These are phyloP conservation scores for Luidia sarsii DNA, from an alignment of 53 echinoderm and acorn worm species.

Conservation along the genomic window DNA sequence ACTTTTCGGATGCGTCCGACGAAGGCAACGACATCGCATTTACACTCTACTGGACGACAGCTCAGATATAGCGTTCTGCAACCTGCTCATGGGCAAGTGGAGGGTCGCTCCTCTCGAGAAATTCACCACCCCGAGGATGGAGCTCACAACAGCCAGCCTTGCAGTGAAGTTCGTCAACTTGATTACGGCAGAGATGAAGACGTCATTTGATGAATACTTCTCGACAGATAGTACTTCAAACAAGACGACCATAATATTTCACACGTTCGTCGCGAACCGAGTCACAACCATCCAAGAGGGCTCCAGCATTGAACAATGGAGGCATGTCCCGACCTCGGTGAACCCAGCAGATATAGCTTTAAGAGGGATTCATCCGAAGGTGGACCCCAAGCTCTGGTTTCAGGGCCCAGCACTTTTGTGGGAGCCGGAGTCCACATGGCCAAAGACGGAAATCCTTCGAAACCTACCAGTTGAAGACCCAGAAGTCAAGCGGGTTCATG, in stretches of 20 bases:
- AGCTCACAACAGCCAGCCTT: slow-evolving; percentile 50
- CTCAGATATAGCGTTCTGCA: slow-evolving; percentile 22
- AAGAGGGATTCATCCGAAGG: slow-evolving; percentile 24
- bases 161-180: slow-evolving; percentile 28
- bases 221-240: slow-evolving; percentile 14
- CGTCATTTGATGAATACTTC: not conserved
- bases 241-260: not conserved
- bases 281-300: slow-evolving; percentile 14
- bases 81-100: slow-evolving; percentile 55
- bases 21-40: slow-evolving; percentile 59
- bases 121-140: slow-evolving; percentile 49
- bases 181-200: slow-evolving; percentile 22
- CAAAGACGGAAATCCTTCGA: not conserved
- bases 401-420: slow-evolving; percentile 44
- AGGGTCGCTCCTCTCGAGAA: slow-evolving; percentile 54
- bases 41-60: slow-evolving; percentile 43
- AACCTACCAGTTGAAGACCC: slow-evolving; percentile 31
- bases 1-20: slow-evolving; percentile 67
- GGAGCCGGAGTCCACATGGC: slow-evolving; percentile 12
- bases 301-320: slow-evolving; percentile 36
- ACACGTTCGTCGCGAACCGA: slow-evolving; percentile 7
- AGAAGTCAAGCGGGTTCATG: slow-evolving; percentile 46
- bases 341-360: slow-evolving; percentile 59
- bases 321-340: slow-evolving; percentile 26
- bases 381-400: slow-evolving; percentile 18